phyloP scores from a whole-genome alignment of 2,113 vertebrate species.

The Prolemur simus region DNA sequence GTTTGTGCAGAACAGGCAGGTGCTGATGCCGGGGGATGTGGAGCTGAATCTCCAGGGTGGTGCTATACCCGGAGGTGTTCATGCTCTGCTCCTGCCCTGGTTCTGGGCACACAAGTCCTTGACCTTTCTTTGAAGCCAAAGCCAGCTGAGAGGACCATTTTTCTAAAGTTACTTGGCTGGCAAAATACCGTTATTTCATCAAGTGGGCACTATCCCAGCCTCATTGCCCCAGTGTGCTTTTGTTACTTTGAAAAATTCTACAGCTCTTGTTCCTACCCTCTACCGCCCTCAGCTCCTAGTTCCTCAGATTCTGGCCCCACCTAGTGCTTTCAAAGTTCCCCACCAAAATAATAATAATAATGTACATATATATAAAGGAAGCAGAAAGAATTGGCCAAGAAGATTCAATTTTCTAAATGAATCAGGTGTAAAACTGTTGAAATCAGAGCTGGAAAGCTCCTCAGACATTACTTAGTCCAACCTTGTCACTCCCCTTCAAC shows the following conservation, averaged over 20 bases:
- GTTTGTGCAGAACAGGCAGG: background rate
- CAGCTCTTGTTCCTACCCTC: background rate
- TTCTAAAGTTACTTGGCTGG: constrained; percentile 43
- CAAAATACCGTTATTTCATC: background rate
- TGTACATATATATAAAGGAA: background rate
- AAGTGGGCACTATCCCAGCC: background rate
- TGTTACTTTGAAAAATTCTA: constrained; percentile 49
- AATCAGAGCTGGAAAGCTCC: background rate
- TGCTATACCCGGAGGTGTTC: background rate
- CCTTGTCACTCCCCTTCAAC: background rate
- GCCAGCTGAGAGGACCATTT: background rate
- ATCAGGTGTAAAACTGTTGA: constrained; percentile 2
- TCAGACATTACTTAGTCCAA: background rate
- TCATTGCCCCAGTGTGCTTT: background rate
- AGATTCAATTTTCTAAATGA: background rate
- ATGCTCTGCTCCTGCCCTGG: background rate
- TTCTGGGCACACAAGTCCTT: background rate
- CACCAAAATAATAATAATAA: no score
- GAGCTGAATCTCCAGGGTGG: background rate
- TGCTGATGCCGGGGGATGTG: background rate
- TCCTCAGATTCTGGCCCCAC: background rate
- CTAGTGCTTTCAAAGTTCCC: constrained; percentile 4
- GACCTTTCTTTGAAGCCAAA: constrained; percentile 22
- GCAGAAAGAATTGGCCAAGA: background rate
- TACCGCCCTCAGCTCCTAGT: background rate